phyloP scores from a whole-genome alignment of 1,140 invertebrate genomes.

The Nasonia giraulti region DNA sequence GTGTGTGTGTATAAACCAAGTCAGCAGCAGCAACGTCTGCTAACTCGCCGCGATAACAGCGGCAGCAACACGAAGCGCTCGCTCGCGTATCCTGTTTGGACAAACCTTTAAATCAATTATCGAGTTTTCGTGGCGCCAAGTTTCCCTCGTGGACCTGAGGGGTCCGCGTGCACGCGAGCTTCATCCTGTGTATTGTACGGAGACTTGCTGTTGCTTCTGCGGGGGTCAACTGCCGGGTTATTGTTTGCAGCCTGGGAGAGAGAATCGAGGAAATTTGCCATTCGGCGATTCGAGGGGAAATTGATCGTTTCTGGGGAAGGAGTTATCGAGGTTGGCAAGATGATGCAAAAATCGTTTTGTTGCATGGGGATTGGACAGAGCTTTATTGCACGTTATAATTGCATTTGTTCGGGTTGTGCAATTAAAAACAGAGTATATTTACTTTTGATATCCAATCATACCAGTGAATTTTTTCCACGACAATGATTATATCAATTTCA shows the following conservation, averaged over 20 bases:
- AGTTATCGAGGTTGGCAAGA: neutral
- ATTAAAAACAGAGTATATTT: too few species aligned
- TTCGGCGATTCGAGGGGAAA: neutral
- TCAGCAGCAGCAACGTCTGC: neutral
- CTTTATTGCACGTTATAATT: too few species aligned
- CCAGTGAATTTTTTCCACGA: neutral
- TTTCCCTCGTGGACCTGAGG: neutral
- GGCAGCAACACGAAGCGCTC: neutral
- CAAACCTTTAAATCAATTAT: constrained; percentile 14
- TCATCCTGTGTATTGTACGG: neutral
- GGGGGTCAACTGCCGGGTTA: neutral
- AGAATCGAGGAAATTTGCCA: neutral
- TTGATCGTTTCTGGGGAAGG: neutral
- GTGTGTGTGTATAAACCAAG: neutral
- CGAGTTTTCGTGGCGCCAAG: neutral
- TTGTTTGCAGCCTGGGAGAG: neutral
- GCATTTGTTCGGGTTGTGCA: too few species aligned
- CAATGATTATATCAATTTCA: too few species aligned
- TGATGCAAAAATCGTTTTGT: neutral
- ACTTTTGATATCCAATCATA: too few species aligned
- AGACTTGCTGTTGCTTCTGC: neutral
- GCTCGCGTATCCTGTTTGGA: neutral
- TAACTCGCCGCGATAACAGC: neutral
- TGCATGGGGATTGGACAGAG: too few species aligned
- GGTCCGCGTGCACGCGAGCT: neutral